phyloP scores from a whole-genome alignment of 2,113 vertebrate genomes.

The Misgurnus anguillicaudatus region DNA sequence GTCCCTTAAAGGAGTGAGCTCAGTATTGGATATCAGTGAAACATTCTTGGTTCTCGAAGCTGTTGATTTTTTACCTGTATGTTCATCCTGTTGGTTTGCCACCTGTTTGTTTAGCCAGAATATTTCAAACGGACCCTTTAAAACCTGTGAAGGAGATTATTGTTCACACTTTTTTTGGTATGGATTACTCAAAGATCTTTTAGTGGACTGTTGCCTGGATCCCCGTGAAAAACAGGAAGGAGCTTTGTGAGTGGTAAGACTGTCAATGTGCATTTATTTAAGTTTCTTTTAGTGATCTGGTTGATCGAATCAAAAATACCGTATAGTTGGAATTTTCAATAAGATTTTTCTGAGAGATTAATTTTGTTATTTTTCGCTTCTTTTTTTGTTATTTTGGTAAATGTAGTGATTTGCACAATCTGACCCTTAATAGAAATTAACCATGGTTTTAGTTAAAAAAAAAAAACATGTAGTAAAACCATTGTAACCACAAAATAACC shows the following conservation, averaged over 20 bases:
- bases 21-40: slow-evolving; percentile 22
- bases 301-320: slow-evolving; percentile 38
- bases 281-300: slow-evolving; percentile 1
- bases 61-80: not conserved
- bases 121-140: not conserved
- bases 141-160: not conserved
- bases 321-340: not conserved
- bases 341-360: too few species aligned
- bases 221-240: slow-evolving; percentile 29
- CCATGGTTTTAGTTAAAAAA: too few species aligned
- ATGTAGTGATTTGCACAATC: too few species aligned
- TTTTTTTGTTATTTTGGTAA: too few species aligned
- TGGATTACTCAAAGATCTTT: slow-evolving; percentile 31
- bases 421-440: too few species aligned
- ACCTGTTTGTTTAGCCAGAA: not conserved
- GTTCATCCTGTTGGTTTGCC: not conserved
- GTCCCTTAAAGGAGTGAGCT: slow-evolving; percentile 39
- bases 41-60: slow-evolving; percentile 8
- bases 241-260: slow-evolving; percentile 5
- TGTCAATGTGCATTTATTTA: not conserved
- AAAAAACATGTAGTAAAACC: too few species aligned
- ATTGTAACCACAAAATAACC: too few species aligned
- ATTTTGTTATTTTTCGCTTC: too few species aligned
- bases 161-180: not conserved
- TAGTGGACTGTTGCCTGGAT: slow-evolving; percentile 36